A percentile compares a stretch with the other conserved stretches of the same genome.
Evolutionary conservation across 2,888 invertebrate genomes (phyloP).

Genomic region (Nephrotoma appendiculata): DNA sequence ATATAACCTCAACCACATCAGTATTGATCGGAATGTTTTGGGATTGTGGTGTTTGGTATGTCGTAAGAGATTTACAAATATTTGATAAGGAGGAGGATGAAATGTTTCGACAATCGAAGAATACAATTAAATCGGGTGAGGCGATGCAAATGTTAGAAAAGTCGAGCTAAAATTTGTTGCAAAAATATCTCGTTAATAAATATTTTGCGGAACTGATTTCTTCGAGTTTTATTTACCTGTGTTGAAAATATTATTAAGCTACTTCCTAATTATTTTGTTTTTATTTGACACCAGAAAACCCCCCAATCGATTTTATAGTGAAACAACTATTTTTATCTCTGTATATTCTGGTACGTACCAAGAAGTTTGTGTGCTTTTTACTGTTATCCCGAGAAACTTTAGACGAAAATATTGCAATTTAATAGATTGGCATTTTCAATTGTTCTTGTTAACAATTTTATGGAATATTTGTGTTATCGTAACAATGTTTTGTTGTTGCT

Average conservation of each 20-base stretch:
- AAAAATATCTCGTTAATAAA: not conserved
- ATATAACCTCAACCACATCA: constrained; percentile 50
- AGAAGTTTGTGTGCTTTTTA: not conserved
- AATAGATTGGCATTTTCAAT: not conserved
- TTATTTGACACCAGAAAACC: not conserved
- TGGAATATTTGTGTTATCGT: not conserved
- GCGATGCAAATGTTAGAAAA: constrained; percentile 24
- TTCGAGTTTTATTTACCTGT: not conserved
- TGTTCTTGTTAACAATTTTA: not conserved
- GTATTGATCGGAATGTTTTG: constrained; percentile 47
- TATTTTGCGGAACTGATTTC: no score
- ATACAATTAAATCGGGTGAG: constrained; percentile 26
- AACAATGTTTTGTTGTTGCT: not conserved
- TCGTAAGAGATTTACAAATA: constrained; percentile 50
- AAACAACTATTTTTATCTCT: not conserved
- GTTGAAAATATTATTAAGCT: not conserved
- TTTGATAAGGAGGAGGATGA: constrained; percentile 43
- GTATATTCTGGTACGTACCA: not conserved
- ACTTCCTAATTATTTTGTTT: not conserved
- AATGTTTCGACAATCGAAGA: constrained; percentile 24
- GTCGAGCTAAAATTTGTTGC: constrained; percentile 12
- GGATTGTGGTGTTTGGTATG: constrained; percentile 52
- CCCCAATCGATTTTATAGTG: not conserved
- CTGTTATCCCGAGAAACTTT: not conserved
- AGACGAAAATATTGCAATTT: not conserved